Conservation (phyloP, 2,797 vertebrate genomes). For the Gymnocypris eckloni region DNA sequence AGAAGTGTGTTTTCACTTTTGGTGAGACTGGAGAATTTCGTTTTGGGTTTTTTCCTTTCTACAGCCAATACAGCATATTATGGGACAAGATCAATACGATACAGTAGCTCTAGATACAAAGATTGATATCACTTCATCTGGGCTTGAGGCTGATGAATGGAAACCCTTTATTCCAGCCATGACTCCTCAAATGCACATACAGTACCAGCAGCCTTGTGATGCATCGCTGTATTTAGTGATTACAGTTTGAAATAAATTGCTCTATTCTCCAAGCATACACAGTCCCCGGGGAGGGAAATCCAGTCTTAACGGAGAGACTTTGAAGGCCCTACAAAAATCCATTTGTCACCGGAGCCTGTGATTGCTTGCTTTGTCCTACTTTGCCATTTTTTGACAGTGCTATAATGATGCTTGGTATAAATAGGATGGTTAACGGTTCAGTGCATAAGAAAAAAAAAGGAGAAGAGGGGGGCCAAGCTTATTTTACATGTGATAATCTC, state of each 20-base stretch:
- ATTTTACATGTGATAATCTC: constrained; percentile 86
- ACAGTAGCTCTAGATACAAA: constrained; percentile 63
- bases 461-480: constrained; percentile 75
- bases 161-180: constrained; percentile 60
- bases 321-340: constrained; percentile 79
- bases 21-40: constrained; percentile 48
- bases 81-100: constrained; percentile 59
- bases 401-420: constrained; percentile 84
- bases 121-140: constrained; percentile 68
- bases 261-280: constrained; percentile 77
- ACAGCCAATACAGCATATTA: constrained; percentile 63
- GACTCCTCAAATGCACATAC: constrained; percentile 65
- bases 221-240: constrained; percentile 82
- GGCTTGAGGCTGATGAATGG: constrained; percentile 68
- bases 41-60: constrained; percentile 55
- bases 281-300: constrained; percentile 74
- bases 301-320: constrained; percentile 75
- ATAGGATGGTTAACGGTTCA: constrained; percentile 82
- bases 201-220: constrained; percentile 68
- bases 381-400: constrained; percentile 83
- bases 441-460: constrained; percentile 75
- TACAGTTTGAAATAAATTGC: constrained; percentile 81
- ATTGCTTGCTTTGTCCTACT: constrained; percentile 87
- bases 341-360: constrained; percentile 77
- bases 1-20: constrained; percentile 53